Evolutionary conservation across 2,797 vertebrate species (phyloP), one percentile per base, ranked within the genome.

Genomic region (Onychomys torridus): DNA sequence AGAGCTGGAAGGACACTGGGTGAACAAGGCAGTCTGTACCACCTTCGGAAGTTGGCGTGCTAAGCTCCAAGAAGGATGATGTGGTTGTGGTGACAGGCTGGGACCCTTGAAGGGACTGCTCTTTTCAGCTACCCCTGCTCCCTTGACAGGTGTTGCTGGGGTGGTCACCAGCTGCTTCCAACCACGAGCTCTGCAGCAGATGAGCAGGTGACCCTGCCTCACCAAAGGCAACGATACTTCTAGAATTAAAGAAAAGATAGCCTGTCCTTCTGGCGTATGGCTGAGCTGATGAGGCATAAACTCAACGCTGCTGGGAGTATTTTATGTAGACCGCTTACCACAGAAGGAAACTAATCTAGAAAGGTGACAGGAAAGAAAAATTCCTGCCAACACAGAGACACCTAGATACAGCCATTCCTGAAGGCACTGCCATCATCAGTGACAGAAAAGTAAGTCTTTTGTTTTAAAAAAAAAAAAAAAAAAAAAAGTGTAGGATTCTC

Each of bases 331-430:
- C 59, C 49, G 32, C 14, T 63, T 25, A 55, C 29, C 32, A 46
- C 34, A 83, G 40, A 92, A 83, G 55, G 40, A 77, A 59, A 49
- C 27, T 65, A 82, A 55, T 52, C 40, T 67, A 11, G 91, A 34
- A 29, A 49, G 82, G n/a, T n/a, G n/a, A n/a, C n/a, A 17, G 61
- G 52, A 69, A 34, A 29, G 55, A 86, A 13, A 78, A 67, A 75
- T 23, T 79, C 69, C 59, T 76, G n/a, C 43, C 29, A n/a, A 78
- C 32, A 34, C 46, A 77, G 59, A 67, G 3, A n/a, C n/a, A 71
- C 52, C 49, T 71, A 61, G 71, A 92, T 78, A 55, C 27, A 89
- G 52, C 77, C 82, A 92, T 65, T 46, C 46, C 85, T 93, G n/a
- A 77, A 93, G 46, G 55, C 23, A 34, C 4, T 67, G 63, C 21